Evolutionary conservation across 2,113 vertebrate genomes (phyloP).

Genomic region (Reinhardtius hippoglossoides): DNA sequence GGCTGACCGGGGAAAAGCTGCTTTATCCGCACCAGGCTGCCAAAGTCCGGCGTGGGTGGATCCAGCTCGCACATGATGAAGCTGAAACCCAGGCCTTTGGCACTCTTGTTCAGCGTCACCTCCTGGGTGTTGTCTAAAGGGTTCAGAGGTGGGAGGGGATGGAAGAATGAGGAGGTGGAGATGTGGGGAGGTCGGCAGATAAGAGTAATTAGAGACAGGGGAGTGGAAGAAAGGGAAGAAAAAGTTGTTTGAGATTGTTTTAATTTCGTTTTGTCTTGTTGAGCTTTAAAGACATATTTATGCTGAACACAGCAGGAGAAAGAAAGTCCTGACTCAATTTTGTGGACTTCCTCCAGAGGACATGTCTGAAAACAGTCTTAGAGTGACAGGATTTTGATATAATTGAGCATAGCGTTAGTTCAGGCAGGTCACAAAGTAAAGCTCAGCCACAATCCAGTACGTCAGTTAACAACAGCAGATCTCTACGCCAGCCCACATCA

Average conservation of each 20-base stretch:
- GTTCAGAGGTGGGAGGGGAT: neutral
- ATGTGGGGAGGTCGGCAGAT: neutral
- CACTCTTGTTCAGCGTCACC: constrained; percentile 87
- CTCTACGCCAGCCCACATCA: no score
- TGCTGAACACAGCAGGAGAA: no score
- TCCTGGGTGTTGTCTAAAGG: constrained; percentile 85
- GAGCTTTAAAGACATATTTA: no score
- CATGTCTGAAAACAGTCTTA: no score
- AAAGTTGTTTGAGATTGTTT: neutral
- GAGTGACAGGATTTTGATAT: no score
- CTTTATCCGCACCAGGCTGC: constrained; percentile 86
- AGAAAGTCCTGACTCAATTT: no score
- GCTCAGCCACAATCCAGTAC: no score
- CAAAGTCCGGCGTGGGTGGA: constrained; percentile 67
- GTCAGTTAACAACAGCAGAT: no score
- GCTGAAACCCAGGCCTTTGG: constrained; percentile 88
- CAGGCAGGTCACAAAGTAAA: no score
- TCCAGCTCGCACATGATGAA: constrained; percentile 86
- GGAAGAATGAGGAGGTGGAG: neutral
- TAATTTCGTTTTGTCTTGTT: no score
- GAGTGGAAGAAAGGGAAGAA: neutral
- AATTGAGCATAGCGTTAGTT: no score
- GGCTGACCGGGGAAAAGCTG: constrained; percentile 90
- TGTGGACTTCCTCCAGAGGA: no score
- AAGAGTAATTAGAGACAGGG: neutral